A percentile compares a stretch with the other conserved stretches of the same genome.
phyloP scores from a whole-genome alignment of 2,888 invertebrate genomes.

The Heterodera filipjevi region DNA sequence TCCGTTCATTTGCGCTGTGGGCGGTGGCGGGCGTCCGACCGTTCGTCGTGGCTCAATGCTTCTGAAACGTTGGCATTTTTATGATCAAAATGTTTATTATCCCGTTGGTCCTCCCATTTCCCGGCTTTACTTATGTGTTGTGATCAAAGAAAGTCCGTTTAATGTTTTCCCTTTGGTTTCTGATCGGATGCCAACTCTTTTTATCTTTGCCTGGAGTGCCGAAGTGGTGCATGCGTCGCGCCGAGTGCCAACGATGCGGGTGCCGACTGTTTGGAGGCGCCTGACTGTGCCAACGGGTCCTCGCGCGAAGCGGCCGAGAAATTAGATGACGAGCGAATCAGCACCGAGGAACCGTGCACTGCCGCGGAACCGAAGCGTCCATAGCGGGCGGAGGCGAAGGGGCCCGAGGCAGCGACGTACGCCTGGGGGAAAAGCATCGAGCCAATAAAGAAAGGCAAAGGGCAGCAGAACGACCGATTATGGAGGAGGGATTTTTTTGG shows the following conservation, averaged over 20 bases:
- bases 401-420: conserved; percentile 48
- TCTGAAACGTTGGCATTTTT: not conserved
- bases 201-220: not conserved
- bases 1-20: conserved; percentile 5
- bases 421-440: conserved; percentile 19
- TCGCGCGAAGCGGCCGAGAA: not conserved
- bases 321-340: not conserved
- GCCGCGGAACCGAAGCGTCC: conserved; percentile 29
- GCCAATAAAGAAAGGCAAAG: too few relatives aligned
- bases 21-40: conserved; percentile 9
- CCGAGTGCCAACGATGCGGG: conserved; percentile 2
- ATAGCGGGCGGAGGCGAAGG: conserved; percentile 44
- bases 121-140: too few relatives aligned
- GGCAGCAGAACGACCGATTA: too few relatives aligned
- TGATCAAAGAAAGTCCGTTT: too few relatives aligned
- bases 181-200: too few relatives aligned
- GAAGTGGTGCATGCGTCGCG: not conserved
- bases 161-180: too few relatives aligned
- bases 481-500: too few relatives aligned
- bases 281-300: conserved; percentile 12
- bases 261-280: conserved; percentile 10
- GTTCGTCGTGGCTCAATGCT: conserved; percentile 15
- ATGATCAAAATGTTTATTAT: not conserved
- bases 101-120: too few relatives aligned
- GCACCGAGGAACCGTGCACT: conserved; percentile 8